Evolutionary conservation across 2,797 vertebrate genomes (phyloP).

Genomic region (Rhodeus uyekii): DNA sequence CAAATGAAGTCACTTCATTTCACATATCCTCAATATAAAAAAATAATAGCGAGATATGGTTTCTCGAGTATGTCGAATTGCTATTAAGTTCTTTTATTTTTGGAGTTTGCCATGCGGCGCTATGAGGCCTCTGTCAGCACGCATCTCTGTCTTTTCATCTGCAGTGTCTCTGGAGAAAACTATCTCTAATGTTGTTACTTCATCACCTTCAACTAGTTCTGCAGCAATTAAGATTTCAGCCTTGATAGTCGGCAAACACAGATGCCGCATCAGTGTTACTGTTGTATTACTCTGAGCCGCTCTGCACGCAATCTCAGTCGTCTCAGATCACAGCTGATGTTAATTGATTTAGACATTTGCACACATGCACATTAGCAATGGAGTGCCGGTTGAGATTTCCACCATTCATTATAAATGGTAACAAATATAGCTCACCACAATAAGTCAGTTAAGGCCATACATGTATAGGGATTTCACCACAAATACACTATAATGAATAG

Average conservation of each 20-base stretch:
- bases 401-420: slow-evolving; percentile 9
- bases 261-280: slow-evolving; percentile 5
- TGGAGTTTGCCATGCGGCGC: not conserved
- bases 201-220: slow-evolving; percentile 30
- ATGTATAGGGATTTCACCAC: too few species aligned
- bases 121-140: not conserved
- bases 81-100: not conserved
- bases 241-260: slow-evolving; percentile 28
- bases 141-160: slow-evolving; percentile 23
- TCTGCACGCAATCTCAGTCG: not conserved
- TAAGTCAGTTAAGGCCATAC: not conserved
- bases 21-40: not conserved
- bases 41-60: slow-evolving; percentile 11
- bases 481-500: not conserved
- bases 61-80: not conserved
- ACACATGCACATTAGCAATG: not conserved
- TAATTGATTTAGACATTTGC: slow-evolving; percentile 8
- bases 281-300: not conserved
- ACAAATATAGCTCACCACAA: not conserved
- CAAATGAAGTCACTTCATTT: slow-evolving; percentile 36
- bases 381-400: not conserved
- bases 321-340: slow-evolving; percentile 2
- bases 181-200: slow-evolving; percentile 12
- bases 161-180: not conserved
- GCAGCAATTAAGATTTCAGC: slow-evolving; percentile 33